A percentile compares a stretch with the other conserved stretches of the same genome.
Conservation (phyloP, 2,113 vertebrate species). For the Alosa alosa region DNA sequence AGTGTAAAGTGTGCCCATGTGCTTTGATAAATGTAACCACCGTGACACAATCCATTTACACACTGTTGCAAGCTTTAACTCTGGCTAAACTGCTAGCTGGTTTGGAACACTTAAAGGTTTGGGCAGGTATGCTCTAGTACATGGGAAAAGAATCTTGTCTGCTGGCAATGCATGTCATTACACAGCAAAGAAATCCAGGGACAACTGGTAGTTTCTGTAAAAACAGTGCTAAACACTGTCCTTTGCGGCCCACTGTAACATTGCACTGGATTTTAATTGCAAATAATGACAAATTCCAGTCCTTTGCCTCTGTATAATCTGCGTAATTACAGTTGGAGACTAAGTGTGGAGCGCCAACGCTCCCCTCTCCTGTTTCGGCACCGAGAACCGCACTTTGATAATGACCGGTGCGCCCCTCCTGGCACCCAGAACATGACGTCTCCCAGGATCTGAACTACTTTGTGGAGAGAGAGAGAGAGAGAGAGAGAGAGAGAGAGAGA, state of each 20-base stretch:
- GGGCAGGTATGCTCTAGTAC: neutral
- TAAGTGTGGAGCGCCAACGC: slow-evolving; percentile 28
- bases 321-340: slow-evolving; percentile 35
- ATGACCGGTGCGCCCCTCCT: slow-evolving; percentile 26
- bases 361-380: slow-evolving; percentile 26
- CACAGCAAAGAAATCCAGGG: neutral
- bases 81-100: neutral
- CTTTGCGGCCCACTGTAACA: slow-evolving; percentile 8
- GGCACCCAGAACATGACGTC: slow-evolving; percentile 23
- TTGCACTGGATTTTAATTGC: slow-evolving; percentile 38
- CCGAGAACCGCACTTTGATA: slow-evolving; percentile 28
- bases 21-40: neutral
- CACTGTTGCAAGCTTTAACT: neutral
- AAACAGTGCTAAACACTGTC: slow-evolving; percentile 18
- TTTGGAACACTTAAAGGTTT: neutral
- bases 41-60: neutral
- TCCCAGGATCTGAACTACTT: slow-evolving; percentile 17
- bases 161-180: slow-evolving; percentile 5
- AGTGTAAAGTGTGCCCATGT: neutral
- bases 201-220: slow-evolving; percentile 27
- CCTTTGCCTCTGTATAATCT: slow-evolving; percentile 25
- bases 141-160: neutral
- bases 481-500: slow-evolving; percentile 23
- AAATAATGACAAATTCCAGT: slow-evolving; percentile 36
- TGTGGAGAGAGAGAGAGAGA: slow-evolving; percentile 32